These are phyloP conservation scores for Polyploca ridens DNA, from an alignment of 2,888 invertebrate species.

Conservation along the genomic window DNA sequence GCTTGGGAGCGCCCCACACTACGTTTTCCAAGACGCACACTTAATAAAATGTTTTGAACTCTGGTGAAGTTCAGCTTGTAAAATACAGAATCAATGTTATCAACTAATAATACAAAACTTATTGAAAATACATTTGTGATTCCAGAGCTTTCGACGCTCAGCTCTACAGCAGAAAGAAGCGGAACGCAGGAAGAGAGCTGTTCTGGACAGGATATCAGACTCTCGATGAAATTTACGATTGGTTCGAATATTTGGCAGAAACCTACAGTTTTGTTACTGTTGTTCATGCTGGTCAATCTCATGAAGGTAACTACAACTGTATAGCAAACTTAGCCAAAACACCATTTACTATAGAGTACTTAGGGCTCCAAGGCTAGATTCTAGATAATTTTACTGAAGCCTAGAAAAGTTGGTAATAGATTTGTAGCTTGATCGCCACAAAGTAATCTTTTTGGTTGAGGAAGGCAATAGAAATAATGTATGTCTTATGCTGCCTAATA, in stretches of 20 bases:
- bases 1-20: no score
- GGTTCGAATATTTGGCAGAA: slow-evolving; percentile 71
- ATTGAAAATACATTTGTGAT: neutral
- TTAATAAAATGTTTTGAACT: no score
- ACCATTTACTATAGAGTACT: neutral
- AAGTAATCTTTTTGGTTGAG: no score
- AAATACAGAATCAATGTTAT: no score
- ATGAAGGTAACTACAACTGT: slow-evolving; percentile 57
- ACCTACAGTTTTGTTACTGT: slow-evolving; percentile 61
- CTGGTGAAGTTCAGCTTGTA: no score
- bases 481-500: no score
- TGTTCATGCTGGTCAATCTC: slow-evolving; percentile 73
- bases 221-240: slow-evolving; percentile 79
- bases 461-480: no score
- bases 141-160: slow-evolving; percentile 72
- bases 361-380: no score
- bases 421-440: no score
- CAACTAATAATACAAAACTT: neutral
- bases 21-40: no score
- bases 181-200: slow-evolving; percentile 47
- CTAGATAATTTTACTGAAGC: no score
- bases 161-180: slow-evolving; percentile 57
- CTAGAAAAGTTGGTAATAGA: no score
- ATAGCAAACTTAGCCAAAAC: neutral
- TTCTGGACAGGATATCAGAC: slow-evolving; percentile 71